Conservation (phyloP, 2,888 invertebrate species). For the Megamerina dolium region DNA sequence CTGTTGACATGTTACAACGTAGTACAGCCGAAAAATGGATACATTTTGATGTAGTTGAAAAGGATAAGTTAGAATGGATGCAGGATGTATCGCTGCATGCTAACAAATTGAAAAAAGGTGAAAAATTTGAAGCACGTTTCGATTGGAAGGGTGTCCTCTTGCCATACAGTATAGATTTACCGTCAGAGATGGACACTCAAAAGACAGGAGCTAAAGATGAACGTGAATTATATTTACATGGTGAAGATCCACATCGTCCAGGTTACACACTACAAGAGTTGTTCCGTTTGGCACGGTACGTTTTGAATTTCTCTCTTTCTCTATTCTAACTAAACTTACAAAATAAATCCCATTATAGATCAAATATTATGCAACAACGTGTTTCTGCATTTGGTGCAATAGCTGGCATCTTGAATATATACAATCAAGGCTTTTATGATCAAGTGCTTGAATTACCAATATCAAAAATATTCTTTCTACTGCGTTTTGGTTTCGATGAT, state of each 20-base stretch:
- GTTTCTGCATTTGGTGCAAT: constrained; percentile 72
- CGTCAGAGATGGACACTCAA: neutral
- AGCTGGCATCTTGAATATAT: constrained; percentile 68
- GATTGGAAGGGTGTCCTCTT: constrained; percentile 74
- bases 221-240: constrained; percentile 80
- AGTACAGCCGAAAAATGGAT: constrained; percentile 68
- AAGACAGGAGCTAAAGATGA: constrained; percentile 42
- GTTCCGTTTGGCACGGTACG: constrained; percentile 64
- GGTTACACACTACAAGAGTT: constrained; percentile 88
- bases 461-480: constrained; percentile 70
- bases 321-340: no score
- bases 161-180: constrained; percentile 58
- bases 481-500: constrained; percentile 84
- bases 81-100: constrained; percentile 59
- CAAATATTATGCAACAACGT: constrained; percentile 76
- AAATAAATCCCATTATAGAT: no score
- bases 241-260: constrained; percentile 83
- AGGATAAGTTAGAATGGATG: constrained; percentile 86
- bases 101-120: constrained; percentile 54
- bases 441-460: constrained; percentile 67
- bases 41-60: constrained; percentile 80
- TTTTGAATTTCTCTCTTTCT: neutral
- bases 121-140: constrained; percentile 73
- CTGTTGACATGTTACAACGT: constrained; percentile 56
- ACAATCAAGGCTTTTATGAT: constrained; percentile 71